phyloP scores from a whole-genome alignment of 2,113 vertebrate species.

The Baryphthengus martii region DNA sequence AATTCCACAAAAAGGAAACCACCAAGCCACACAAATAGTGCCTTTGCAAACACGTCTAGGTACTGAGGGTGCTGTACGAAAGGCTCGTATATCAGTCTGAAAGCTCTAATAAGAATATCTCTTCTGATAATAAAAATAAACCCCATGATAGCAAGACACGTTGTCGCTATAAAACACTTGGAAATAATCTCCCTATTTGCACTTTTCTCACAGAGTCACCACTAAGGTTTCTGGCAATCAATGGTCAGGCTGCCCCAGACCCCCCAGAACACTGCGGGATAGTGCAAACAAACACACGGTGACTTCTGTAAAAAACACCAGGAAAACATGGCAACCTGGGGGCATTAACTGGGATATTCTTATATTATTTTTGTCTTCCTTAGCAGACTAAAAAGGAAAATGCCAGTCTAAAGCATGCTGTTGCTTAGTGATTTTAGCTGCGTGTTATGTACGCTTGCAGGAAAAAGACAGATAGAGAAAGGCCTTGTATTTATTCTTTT shows the following conservation, averaged over 20 bases:
- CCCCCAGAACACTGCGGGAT: too few relatives aligned
- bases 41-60: background rate
- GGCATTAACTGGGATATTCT: background rate
- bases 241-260: background rate
- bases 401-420: background rate
- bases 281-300: accelerated
- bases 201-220: background rate
- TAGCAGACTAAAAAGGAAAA: background rate
- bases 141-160: background rate
- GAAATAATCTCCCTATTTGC: background rate
- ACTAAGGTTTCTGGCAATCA: background rate
- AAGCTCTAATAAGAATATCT: background rate
- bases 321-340: background rate
- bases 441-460: accelerated
- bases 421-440: background rate
- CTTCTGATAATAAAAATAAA: background rate
- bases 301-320: background rate
- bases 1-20: background rate
- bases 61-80: background rate
- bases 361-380: background rate
- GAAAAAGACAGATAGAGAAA: background rate
- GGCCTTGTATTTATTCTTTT: accelerated
- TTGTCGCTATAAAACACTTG: background rate
- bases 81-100: accelerated
- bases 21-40: background rate